These are phyloP conservation scores for rabbit (Oryctolagus cuniculus) DNA, from an alignment of 2,113 vertebrate genomes.

Conservation along the genomic window DNA sequence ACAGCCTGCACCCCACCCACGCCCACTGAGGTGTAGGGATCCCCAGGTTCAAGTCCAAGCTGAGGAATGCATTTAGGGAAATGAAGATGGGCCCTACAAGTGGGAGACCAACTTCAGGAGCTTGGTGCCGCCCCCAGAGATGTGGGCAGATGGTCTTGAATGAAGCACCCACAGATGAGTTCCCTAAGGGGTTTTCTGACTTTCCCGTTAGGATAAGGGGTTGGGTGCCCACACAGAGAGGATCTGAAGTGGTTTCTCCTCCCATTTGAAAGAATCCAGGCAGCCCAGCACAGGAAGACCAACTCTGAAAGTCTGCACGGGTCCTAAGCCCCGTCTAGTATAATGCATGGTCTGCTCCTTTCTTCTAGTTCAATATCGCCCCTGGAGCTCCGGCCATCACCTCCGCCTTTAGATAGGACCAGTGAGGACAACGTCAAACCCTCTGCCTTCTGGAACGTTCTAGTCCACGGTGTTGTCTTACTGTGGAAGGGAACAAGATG, in stretches of 20 bases:
- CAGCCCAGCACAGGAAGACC: background rate
- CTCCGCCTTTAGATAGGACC: background rate
- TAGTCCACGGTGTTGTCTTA: background rate
- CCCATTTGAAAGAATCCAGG: background rate
- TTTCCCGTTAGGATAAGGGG: background rate
- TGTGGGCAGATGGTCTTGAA: background rate
- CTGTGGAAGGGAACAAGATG: background rate
- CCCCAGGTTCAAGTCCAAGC: background rate
- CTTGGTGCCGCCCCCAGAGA: background rate
- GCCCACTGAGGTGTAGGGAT: background rate
- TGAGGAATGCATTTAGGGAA: background rate
- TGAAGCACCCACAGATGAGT: background rate
- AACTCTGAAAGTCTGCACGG: background rate
- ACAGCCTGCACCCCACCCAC: background rate
- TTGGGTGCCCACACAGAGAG: background rate
- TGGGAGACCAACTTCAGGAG: background rate
- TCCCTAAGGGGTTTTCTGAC: background rate
- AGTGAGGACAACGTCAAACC: background rate
- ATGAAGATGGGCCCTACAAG: fast-evolving
- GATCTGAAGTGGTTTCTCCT: background rate
- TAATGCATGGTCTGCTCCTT: too few species aligned
- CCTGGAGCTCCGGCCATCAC: background rate
- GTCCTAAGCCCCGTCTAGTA: background rate
- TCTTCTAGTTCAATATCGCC: background rate
- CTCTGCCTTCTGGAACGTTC: conserved; percentile 29